A percentile compares a stretch with the other conserved stretches of the same genome.
phyloP scores from a whole-genome alignment of 2,113 vertebrate species.

The Crotalus helleri region DNA sequence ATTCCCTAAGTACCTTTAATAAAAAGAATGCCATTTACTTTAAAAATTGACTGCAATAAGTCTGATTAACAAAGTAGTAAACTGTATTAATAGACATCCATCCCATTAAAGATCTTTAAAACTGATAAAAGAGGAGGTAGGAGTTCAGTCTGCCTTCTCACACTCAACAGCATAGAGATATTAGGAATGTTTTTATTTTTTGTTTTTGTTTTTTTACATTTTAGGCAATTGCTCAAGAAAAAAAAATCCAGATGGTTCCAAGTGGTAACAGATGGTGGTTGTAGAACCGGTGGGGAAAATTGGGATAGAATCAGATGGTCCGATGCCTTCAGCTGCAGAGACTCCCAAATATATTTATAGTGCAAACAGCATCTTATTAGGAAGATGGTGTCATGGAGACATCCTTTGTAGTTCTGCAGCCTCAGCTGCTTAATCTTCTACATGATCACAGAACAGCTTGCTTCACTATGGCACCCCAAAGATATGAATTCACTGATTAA shows the following conservation, averaged over 20 bases:
- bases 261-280: background rate
- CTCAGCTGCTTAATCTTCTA: background rate
- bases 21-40: background rate
- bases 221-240: rapidly evolving
- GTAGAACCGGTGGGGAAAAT: background rate
- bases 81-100: background rate
- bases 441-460: slow-evolving; percentile 8
- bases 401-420: background rate
- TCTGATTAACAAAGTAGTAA: background rate
- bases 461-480: background rate
- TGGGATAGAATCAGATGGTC: background rate
- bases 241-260: background rate
- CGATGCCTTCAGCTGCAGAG: background rate
- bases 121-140: background rate
- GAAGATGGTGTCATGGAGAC: background rate
- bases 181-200: background rate
- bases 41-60: background rate
- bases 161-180: slow-evolving; percentile 10
- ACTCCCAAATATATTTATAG: slow-evolving; percentile 16
- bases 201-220: slow-evolving; percentile 7
- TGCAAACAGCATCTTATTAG: background rate
- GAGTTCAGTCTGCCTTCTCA: slow-evolving; percentile 43
- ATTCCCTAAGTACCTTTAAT: background rate
- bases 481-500: background rate
- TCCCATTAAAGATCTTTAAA: slow-evolving; percentile 20